Evolutionary conservation across 1,140 invertebrate species (phyloP), one percentile per base, ranked within the genome.

Genomic region (Pantala flavescens): DNA sequence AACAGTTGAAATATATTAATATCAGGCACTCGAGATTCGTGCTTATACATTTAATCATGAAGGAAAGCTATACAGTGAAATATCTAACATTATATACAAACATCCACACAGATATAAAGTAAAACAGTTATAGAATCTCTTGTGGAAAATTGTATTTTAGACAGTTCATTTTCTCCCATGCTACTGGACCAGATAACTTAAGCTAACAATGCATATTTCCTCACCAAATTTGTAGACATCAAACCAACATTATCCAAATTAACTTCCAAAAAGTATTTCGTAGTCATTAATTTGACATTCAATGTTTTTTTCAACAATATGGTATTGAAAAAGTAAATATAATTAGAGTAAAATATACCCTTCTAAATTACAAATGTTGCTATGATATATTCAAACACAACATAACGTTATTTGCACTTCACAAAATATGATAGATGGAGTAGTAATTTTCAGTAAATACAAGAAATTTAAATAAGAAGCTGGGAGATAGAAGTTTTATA

Each of bases 1-100:
- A 36, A 36, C 28, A 36, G 28, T 63, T 21, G 14, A 19, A 63
- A 63, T 63, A 21, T 63, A 63, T 63, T 3, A 63, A 63, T 63
- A 63, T 63, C 49, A 63, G 49, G 49, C 49, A 63, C 49, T 63
- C 49, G n/a, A 63, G 49, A 63, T 63, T 21, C n/a, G 49, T 63
- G 49, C 49, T 63, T 63, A 63, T 63, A 63, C n/a, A 63, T 63
- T 63, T 19, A 63, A 63, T 63, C 3, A 19, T 63, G 49, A 21
- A 21, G 49, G n/a, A 63, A 63, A 63, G 49, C 49, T 63, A 63
- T 63, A 63, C 49, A 63, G 49, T 63, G 49, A 63, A 21, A 7
- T 63, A 21, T 63, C 49, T 63, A 63, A 16, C n/a, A 19, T 63
- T 63, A 63, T 63, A 19, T 63, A 63, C 49, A 63, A 63, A 63